Conservation (phyloP, 2,797 vertebrate genomes). For the Chaetophractus vellerosus region DNA sequence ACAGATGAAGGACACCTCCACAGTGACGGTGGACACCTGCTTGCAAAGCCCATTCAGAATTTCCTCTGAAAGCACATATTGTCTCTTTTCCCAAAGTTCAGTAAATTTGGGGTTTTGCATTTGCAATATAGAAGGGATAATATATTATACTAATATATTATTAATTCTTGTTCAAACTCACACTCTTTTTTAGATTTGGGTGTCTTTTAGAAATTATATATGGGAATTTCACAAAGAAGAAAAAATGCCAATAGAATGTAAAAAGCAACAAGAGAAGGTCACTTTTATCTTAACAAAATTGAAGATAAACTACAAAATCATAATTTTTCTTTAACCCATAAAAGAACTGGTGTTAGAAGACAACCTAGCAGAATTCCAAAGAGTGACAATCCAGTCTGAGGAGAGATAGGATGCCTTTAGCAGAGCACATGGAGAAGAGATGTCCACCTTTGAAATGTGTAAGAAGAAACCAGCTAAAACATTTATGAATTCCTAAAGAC, state of each 20-base stretch:
- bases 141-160: not conserved
- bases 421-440: not conserved
- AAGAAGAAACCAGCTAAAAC: not conserved
- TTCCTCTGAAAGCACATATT: not conserved
- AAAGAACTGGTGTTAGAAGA: not conserved
- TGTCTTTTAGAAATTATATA: constrained; percentile 7
- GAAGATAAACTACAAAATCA: not conserved
- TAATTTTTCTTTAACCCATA: not conserved
- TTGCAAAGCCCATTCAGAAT: not conserved
- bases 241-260: not conserved
- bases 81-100: not conserved
- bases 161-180: not conserved
- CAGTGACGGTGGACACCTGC: not conserved
- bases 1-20: not conserved
- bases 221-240: not conserved
- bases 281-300: not conserved
- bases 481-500: not conserved
- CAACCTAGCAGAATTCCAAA: not conserved
- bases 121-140: not conserved
- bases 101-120: not conserved
- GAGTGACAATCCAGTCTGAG: not conserved
- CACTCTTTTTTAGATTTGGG: not conserved
- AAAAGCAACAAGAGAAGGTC: not conserved
- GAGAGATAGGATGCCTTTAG: not conserved
- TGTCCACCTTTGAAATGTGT: too few species aligned